Conservation (phyloP, 2,113 vertebrate genomes). For the Paedocypris sp. region DNA sequence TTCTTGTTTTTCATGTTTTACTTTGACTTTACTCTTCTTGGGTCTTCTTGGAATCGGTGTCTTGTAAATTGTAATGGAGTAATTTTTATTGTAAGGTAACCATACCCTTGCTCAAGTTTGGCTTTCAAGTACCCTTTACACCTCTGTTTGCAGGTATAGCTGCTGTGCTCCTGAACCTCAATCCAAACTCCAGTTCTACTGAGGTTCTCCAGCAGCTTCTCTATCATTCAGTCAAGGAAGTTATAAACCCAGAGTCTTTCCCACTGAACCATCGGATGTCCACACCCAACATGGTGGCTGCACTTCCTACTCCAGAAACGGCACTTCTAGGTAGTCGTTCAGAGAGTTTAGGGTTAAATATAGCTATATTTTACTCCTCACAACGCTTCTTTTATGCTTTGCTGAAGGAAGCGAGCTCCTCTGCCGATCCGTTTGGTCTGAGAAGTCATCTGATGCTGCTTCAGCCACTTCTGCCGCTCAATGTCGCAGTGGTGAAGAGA, state of each 20-base stretch:
- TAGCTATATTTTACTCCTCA: too few species aligned
- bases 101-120: background rate
- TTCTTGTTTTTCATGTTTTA: too few species aligned
- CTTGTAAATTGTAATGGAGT: too few species aligned
- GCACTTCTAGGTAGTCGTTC: background rate
- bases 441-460: conserved; percentile 46
- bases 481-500: conserved; percentile 63
- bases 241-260: conserved; percentile 57
- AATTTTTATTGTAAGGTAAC: too few species aligned
- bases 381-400: background rate
- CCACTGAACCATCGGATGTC: conserved; percentile 57
- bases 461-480: conserved; percentile 35
- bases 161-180: conserved; percentile 63
- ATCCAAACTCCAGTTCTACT: conserved; percentile 47
- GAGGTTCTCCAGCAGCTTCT: conserved; percentile 71
- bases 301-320: too few species aligned
- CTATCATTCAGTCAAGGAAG: conserved; percentile 55
- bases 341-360: background rate
- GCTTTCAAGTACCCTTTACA: too few species aligned
- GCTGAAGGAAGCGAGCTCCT: conserved; percentile 55
- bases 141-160: conserved; percentile 62
- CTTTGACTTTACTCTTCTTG: too few species aligned
- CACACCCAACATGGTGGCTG: conserved; percentile 67
- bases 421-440: conserved; percentile 79
- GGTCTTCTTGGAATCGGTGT: too few species aligned